Percentiles rank a stretch among this genome's conserved stretches.
These are phyloP conservation scores for Apodemia hepburni DNA, from an alignment of 2,888 invertebrate genomes.

Conservation along the genomic window DNA sequence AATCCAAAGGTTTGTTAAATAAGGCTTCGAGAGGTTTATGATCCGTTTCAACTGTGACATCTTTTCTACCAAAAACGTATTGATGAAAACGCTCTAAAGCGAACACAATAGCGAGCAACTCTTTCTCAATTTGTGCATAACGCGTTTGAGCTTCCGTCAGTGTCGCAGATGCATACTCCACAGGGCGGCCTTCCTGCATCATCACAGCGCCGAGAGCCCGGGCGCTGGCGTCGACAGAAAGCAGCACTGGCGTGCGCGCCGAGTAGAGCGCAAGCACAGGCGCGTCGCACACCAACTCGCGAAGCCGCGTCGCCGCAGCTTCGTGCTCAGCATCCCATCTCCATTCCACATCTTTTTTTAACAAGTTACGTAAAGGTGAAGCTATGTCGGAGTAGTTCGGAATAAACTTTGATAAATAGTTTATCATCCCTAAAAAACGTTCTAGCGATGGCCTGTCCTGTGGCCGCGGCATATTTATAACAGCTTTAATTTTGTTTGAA, in stretches of 20 bases:
- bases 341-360: slow-evolving; percentile 27
- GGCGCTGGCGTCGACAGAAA: slow-evolving; percentile 32
- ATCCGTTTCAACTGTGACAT: slow-evolving; percentile 32
- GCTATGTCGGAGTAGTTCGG: slow-evolving; percentile 31
- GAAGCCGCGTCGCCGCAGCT: slow-evolving; percentile 10
- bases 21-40: slow-evolving; percentile 37
- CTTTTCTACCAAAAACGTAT: slow-evolving; percentile 34
- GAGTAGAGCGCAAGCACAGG: slow-evolving; percentile 30
- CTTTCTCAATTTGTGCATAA: slow-evolving; percentile 39
- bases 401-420: slow-evolving; percentile 36
- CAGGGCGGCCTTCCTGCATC: slow-evolving; percentile 29
- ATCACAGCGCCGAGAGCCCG: slow-evolving; percentile 28
- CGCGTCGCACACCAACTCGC: slow-evolving; percentile 22
- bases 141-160: slow-evolving; percentile 30
- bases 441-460: slow-evolving; percentile 28
- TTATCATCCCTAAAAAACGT: slow-evolving; percentile 33
- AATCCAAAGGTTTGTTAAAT: slow-evolving; percentile 34
- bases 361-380: slow-evolving; percentile 16
- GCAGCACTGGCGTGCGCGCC: slow-evolving; percentile 27
- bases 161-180: slow-evolving; percentile 30
- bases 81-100: slow-evolving; percentile 34
- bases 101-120: slow-evolving; percentile 38
- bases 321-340: slow-evolving; percentile 24
- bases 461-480: slow-evolving; percentile 29
- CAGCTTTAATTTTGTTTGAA: slow-evolving; percentile 28